Evolutionary conservation across 2,888 invertebrate species (phyloP).

Genomic region (Lycophotia porphyrea): DNA sequence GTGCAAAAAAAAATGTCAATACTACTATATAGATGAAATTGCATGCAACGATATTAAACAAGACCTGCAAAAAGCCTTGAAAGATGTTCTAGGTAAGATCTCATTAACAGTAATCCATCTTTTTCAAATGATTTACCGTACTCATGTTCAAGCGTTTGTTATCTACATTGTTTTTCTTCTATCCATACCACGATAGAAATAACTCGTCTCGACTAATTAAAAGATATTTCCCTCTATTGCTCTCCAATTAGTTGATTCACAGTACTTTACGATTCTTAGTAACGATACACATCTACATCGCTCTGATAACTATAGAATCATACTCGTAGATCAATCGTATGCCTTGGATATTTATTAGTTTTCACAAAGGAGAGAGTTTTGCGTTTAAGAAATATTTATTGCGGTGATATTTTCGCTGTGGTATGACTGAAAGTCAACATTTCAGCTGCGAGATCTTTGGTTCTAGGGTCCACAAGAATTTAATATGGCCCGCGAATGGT

Average conservation of each 20-base stretch:
- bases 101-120: neutral
- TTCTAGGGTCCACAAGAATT: too few relatives aligned
- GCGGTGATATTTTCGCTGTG: constrained; percentile 14
- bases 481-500: too few relatives aligned
- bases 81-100: neutral
- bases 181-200: constrained; percentile 13
- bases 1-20: neutral
- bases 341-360: constrained; percentile 53
- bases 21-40: neutral
- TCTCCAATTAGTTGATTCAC: constrained; percentile 53
- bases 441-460: too few relatives aligned
- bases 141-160: neutral
- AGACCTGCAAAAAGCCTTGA: neutral
- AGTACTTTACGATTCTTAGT: constrained; percentile 57
- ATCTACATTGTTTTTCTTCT: constrained; percentile 27
- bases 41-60: neutral
- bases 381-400: constrained; percentile 20
- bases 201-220: constrained; percentile 43
- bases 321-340: constrained; percentile 60
- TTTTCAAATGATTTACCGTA: constrained; percentile 1
- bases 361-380: constrained; percentile 51
- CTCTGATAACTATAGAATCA: constrained; percentile 63
- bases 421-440: constrained; percentile 1
- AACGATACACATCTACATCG: constrained; percentile 61
- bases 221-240: constrained; percentile 40